Conservation (phyloP, 2,113 vertebrate genomes). For the Zingel zingel region DNA sequence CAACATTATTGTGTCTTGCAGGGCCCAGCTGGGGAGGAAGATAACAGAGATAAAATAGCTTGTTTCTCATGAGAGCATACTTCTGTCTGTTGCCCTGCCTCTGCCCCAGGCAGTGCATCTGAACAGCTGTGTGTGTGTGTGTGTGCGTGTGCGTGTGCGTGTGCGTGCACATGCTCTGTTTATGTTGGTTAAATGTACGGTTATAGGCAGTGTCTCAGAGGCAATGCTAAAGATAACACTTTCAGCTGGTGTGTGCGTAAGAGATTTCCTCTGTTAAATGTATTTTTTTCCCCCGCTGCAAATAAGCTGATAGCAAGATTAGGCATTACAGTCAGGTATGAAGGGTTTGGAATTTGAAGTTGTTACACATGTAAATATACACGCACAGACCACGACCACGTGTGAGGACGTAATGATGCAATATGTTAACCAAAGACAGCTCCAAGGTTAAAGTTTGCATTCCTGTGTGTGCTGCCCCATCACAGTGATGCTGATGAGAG, state of each 20-base stretch:
- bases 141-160: conserved; percentile 6
- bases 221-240: conserved; percentile 45
- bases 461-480: conserved; percentile 29
- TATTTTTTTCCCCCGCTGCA: conserved; percentile 20
- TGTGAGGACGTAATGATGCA: conserved; percentile 35
- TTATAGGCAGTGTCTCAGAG: conserved; percentile 46
- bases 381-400: conserved; percentile 1
- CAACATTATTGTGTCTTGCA: conserved; percentile 58
- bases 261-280: conserved; percentile 36
- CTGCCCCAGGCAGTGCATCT: conserved; percentile 46
- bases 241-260: conserved; percentile 20
- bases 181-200: conserved; percentile 39
- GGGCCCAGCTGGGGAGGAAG: conserved; percentile 65
- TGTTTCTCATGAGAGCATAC: conserved; percentile 66
- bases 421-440: conserved; percentile 46
- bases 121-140: conserved; percentile 42
- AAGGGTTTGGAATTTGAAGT: conserved; percentile 9
- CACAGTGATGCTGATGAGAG: conserved; percentile 45
- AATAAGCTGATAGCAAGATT: conserved; percentile 28
- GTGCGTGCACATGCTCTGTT: conserved; percentile 42
- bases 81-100: conserved; percentile 50
- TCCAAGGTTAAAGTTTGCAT: conserved; percentile 72
- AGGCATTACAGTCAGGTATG: conserved; percentile 18
- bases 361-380: background rate
- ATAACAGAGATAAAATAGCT: conserved; percentile 73